Evolutionary conservation across 1,140 invertebrate genomes (phyloP).

Genomic region (Bombus haemorrhoidalis): DNA sequence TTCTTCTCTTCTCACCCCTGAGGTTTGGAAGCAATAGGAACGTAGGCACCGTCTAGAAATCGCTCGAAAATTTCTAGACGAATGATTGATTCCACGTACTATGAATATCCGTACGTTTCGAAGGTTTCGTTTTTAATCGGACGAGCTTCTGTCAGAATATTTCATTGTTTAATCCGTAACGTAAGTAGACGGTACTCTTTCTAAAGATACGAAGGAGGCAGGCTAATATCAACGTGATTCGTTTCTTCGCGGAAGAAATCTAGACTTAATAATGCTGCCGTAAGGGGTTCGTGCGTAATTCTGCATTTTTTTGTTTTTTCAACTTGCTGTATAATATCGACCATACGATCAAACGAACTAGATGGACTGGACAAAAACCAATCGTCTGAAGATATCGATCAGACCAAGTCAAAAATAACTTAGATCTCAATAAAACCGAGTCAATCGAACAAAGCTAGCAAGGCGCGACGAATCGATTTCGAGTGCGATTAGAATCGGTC

Average conservation of each 20-base stretch:
- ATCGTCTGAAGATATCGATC: not conserved
- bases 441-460: constrained; percentile 14
- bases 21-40: constrained; percentile 54
- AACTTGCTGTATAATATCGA: not conserved
- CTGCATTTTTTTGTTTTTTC: not conserved
- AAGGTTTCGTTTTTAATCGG: not conserved
- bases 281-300: not conserved
- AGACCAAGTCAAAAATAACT: constrained; percentile 6
- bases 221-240: not conserved
- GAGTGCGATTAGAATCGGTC: not conserved
- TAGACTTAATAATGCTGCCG: not conserved
- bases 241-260: not conserved
- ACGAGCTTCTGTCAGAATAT: constrained; percentile 3
- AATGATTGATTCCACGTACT: not conserved
- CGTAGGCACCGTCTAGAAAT: constrained; percentile 28
- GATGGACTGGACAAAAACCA: not conserved
- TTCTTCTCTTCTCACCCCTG: constrained; percentile 28
- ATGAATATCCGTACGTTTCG: not conserved
- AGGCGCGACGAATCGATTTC: constrained; percentile 29
- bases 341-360: not conserved
- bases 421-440: constrained; percentile 4
- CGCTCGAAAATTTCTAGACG: not conserved
- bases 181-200: constrained; percentile 17
- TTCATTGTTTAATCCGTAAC: not conserved
- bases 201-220: constrained; percentile 4